Conservation (phyloP, 2,888 invertebrate genomes). For the Tillus elongatus region DNA sequence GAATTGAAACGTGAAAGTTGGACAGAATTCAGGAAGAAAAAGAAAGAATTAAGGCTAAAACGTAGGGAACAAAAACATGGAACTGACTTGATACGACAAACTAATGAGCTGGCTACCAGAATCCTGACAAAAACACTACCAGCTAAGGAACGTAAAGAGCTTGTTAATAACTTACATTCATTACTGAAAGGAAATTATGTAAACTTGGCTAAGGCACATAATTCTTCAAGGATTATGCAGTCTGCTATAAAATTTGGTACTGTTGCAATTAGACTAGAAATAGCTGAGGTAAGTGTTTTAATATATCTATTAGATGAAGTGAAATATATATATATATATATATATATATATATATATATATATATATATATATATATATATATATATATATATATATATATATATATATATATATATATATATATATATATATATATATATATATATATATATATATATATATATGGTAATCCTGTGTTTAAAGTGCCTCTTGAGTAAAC, state of each 20-base stretch:
- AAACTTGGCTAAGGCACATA: slow-evolving; percentile 71
- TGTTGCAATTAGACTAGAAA: slow-evolving; percentile 54
- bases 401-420: no score
- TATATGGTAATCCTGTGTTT: no score
- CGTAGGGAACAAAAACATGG: slow-evolving; percentile 50
- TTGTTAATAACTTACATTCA: slow-evolving; percentile 54
- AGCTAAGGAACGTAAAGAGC: slow-evolving; percentile 49
- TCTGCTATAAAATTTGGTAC: slow-evolving; percentile 70
- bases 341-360: no score
- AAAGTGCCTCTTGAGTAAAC: no score
- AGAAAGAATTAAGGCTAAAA: slow-evolving; percentile 59
- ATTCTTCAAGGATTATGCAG: slow-evolving; percentile 82
- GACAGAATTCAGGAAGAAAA: slow-evolving; percentile 65
- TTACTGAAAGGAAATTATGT: slow-evolving; percentile 55
- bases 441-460: no score
- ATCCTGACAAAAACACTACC: slow-evolving; percentile 43
- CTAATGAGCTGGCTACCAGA: slow-evolving; percentile 54
- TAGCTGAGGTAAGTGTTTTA: slow-evolving; percentile 46
- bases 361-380: no score
- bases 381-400: no score
- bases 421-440: no score
- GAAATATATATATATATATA: no score
- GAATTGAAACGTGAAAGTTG: slow-evolving; percentile 58
- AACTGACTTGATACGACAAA: slow-evolving; percentile 47
- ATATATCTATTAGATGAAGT: not conserved